Conservation (phyloP, 2,888 invertebrate species). For the Epirrita christyi region DNA sequence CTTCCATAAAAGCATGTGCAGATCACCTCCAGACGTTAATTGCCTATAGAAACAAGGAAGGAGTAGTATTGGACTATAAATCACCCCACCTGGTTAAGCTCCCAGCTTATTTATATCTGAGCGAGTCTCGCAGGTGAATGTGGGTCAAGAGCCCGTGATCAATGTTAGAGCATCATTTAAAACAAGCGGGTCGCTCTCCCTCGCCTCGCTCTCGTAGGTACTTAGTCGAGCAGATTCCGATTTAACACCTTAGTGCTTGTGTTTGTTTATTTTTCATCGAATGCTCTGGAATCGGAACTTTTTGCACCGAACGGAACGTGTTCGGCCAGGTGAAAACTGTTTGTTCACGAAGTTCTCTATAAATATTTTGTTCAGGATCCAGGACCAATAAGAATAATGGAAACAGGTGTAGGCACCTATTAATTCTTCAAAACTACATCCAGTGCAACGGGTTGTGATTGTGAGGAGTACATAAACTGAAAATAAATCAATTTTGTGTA, state of each 20-base stretch:
- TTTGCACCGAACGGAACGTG: slow-evolving; percentile 7
- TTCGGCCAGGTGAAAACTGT: slow-evolving; percentile 3
- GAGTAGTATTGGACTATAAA: slow-evolving; percentile 27
- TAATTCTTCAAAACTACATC: no score
- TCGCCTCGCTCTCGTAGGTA: slow-evolving; percentile 4
- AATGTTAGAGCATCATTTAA: slow-evolving; percentile 35
- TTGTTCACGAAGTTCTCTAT: slow-evolving; percentile 3
- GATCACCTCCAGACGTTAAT: not conserved
- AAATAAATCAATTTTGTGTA: no score
- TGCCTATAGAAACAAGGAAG: slow-evolving; percentile 6
- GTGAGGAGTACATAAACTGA: no score
- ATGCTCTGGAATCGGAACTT: slow-evolving; percentile 7
- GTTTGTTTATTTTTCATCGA: slow-evolving; percentile 30
- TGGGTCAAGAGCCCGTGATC: slow-evolving; percentile 37
- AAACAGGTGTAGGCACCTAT: no score
- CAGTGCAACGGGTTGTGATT: no score
- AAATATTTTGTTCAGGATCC: not conserved
- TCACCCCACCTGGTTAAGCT: slow-evolving; percentile 34
- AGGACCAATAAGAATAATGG: not conserved
- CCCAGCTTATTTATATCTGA: slow-evolving; percentile 30
- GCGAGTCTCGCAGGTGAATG: slow-evolving; percentile 18
- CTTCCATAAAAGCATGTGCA: not conserved
- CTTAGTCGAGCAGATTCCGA: slow-evolving; percentile 20
- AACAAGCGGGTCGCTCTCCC: slow-evolving; percentile 25
- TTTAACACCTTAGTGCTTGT: slow-evolving; percentile 27